Percentiles rank a stretch among this genome's conserved stretches.
Evolutionary conservation across 2,113 vertebrate genomes (phyloP).

Genomic region (Nesoenas mayeri): DNA sequence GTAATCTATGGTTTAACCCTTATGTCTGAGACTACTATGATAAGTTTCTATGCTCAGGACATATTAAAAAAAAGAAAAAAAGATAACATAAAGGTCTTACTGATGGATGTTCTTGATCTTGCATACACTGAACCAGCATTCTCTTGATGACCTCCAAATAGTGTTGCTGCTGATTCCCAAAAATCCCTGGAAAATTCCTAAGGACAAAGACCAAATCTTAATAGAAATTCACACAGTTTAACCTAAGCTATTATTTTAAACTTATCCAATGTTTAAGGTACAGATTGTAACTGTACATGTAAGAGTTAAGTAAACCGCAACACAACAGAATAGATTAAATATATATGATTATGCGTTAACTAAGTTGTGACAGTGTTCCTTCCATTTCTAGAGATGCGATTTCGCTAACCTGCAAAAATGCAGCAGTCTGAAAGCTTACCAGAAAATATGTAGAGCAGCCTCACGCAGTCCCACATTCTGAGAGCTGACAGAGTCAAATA

Average conservation of each 20-base stretch:
- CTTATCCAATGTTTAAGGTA: neutral
- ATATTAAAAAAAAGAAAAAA: neutral
- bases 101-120: constrained; percentile 93
- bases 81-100: constrained; percentile 67
- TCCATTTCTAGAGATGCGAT: neutral
- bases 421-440: constrained; percentile 72
- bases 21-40: neutral
- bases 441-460: constrained; percentile 97
- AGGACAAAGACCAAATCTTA: constrained; percentile 3
- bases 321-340: neutral
- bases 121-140: constrained; percentile 98
- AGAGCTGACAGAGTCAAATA: constrained; percentile 97
- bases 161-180: constrained; percentile 98
- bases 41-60: neutral
- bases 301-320: neutral
- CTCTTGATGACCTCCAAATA: constrained; percentile 98
- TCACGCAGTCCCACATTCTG: constrained; percentile 89
- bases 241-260: neutral
- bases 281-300: neutral
- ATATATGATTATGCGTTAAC: neutral
- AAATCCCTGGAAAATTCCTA: constrained; percentile 99
- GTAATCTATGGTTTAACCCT: neutral
- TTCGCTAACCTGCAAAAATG: neutral
- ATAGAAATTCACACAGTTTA: neutral
- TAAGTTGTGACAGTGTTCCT: neutral